Conservation (phyloP, 2,888 invertebrate species). For the Chesias legatella region DNA sequence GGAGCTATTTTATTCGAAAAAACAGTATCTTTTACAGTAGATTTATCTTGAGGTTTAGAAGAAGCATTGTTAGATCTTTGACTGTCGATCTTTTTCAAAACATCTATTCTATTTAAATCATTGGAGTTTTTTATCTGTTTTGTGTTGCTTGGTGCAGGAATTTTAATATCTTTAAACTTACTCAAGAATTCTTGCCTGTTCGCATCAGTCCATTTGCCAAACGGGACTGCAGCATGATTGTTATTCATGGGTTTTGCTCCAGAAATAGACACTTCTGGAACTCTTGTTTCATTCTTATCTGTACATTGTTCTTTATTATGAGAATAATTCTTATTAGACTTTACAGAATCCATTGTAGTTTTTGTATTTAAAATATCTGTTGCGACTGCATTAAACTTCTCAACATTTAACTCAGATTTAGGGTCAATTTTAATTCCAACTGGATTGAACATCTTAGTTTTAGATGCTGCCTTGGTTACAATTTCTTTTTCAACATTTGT, state of each 20-base stretch:
- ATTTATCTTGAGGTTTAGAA: constrained; percentile 54
- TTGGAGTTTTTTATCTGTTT: constrained; percentile 71
- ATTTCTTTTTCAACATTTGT: constrained; percentile 3
- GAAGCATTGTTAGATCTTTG: constrained; percentile 51
- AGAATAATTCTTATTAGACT: constrained; percentile 8
- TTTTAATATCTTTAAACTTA: constrained; percentile 65
- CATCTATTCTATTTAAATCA: constrained; percentile 69
- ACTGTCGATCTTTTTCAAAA: constrained; percentile 68
- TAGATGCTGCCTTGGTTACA: not conserved
- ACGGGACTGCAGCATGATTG: constrained; percentile 63
- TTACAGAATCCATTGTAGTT: constrained; percentile 1
- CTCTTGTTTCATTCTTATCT: constrained; percentile 17
- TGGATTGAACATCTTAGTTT: constrained; percentile 1
- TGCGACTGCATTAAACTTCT: not conserved
- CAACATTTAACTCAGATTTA: not conserved
- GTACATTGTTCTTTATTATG: constrained; percentile 8
- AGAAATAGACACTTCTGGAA: constrained; percentile 11
- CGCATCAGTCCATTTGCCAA: constrained; percentile 73
- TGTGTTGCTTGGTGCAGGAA: constrained; percentile 49
- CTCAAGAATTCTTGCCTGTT: constrained; percentile 69
- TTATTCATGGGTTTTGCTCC: constrained; percentile 48
- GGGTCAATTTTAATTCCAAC: constrained; percentile 8
- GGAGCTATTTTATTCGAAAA: constrained; percentile 48
- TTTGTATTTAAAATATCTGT: constrained; percentile 1
- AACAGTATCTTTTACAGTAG: constrained; percentile 49